Conservation (phyloP, 2,888 invertebrate species). For the Chesias legatella region DNA sequence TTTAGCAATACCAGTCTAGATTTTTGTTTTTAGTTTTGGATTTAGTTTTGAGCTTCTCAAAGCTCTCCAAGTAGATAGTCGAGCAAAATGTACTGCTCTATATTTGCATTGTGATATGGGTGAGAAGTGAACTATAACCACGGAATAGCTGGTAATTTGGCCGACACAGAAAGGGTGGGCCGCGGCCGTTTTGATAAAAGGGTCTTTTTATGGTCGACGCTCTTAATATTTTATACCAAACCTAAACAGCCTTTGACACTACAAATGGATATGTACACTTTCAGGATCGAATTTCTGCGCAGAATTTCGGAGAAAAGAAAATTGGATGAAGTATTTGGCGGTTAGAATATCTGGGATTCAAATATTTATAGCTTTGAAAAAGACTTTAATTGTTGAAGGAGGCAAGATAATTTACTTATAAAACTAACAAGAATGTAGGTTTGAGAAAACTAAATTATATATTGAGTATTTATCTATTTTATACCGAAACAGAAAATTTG, state of each 20-base stretch:
- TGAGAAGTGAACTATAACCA: conserved; percentile 41
- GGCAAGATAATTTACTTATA: too few relatives aligned
- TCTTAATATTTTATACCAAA: conserved; percentile 22
- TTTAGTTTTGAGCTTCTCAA: too few relatives aligned
- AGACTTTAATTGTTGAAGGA: too few relatives aligned
- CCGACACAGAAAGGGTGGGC: conserved; percentile 65
- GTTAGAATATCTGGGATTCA: too few relatives aligned
- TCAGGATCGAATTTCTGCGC: conserved; percentile 4
- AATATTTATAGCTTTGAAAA: too few relatives aligned
- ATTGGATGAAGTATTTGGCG: too few relatives aligned
- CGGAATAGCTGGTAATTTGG: conserved; percentile 60
- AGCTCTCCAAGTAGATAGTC: neutral
- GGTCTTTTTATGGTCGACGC: conserved; percentile 48
- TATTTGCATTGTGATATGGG: conserved; percentile 39
- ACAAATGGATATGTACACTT: conserved; percentile 15
- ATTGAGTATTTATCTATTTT: too few relatives aligned
- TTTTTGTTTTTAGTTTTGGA: too few relatives aligned
- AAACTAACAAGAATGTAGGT: too few relatives aligned
- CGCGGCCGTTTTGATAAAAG: conserved; percentile 50
- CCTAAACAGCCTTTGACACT: conserved; percentile 20
- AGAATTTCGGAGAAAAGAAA: neutral
- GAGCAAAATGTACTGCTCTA: conserved; percentile 29
- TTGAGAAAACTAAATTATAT: too few relatives aligned
- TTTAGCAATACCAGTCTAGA: too few relatives aligned
- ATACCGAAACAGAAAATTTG: too few relatives aligned